phyloP scores from a whole-genome alignment of 1,140 invertebrate species.

The Antheraea mylitta region DNA sequence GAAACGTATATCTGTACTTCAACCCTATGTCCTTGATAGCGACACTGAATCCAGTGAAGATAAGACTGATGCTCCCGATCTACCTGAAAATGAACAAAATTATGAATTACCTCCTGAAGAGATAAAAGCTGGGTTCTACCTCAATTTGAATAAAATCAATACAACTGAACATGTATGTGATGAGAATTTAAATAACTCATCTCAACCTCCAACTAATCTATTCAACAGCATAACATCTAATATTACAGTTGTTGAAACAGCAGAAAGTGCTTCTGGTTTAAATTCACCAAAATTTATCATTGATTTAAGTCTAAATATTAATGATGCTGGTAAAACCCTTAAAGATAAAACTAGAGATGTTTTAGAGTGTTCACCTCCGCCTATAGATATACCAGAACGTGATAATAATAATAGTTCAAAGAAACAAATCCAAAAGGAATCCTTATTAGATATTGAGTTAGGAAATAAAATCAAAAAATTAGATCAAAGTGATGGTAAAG shows the following conservation, averaged over 20 bases:
- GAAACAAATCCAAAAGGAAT: slow-evolving; percentile 25
- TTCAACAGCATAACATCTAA: slow-evolving; percentile 23
- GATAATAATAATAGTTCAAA: slow-evolving; percentile 37
- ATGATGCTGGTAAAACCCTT: slow-evolving; percentile 40
- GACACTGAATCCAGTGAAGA: slow-evolving; percentile 52
- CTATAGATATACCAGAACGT: slow-evolving; percentile 53
- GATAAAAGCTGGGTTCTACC: slow-evolving; percentile 14
- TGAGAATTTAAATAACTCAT: slow-evolving; percentile 11
- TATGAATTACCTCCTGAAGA: slow-evolving; percentile 37
- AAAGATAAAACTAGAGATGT: slow-evolving; percentile 21
- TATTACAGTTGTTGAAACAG: slow-evolving; percentile 17
- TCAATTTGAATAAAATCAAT: neutral
- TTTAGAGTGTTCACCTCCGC: slow-evolving; percentile 21
- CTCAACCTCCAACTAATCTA: slow-evolving; percentile 14
- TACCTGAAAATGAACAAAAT: slow-evolving; percentile 52
- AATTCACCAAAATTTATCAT: slow-evolving; percentile 51
- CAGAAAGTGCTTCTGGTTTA: slow-evolving; percentile 17
- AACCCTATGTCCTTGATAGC: slow-evolving; percentile 45
- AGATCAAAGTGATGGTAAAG: slow-evolving; percentile 21
- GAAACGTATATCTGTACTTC: slow-evolving; percentile 62
- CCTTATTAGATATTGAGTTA: slow-evolving; percentile 9
- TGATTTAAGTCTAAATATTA: slow-evolving; percentile 57
- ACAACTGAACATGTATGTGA: neutral
- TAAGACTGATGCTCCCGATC: slow-evolving; percentile 61
- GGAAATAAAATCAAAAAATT: neutral